Evolutionary conservation across 2,888 invertebrate species (phyloP).

Genomic region (Vandiemenella viatica): DNA sequence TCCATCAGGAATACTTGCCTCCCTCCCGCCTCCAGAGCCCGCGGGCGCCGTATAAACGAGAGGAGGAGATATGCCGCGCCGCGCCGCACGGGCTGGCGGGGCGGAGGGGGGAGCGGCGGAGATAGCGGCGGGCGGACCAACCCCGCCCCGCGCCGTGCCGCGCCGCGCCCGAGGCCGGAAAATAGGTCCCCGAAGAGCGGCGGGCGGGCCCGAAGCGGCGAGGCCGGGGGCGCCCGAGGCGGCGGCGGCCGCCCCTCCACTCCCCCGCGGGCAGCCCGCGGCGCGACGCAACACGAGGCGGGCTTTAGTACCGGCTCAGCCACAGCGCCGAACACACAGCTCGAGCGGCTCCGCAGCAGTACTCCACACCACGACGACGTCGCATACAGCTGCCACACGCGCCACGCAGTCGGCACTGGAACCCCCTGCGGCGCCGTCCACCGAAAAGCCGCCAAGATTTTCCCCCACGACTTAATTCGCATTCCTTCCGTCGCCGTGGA

Average conservation of each 20-base stretch:
- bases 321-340: neutral
- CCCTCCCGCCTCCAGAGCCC: too few species aligned
- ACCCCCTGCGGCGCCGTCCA: neutral
- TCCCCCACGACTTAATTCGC: constrained; percentile 24
- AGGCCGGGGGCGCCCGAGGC: neutral
- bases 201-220: neutral
- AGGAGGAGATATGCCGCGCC: neutral
- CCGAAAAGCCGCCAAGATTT: constrained; percentile 21
- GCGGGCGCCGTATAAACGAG: too few species aligned
- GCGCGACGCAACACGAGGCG: neutral
- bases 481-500: constrained; percentile 24
- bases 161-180: neutral
- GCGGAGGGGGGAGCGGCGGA: neutral
- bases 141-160: neutral
- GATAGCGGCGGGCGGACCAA: neutral
- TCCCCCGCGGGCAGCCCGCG: neutral
- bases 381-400: neutral
- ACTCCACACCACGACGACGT: neutral
- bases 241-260: neutral
- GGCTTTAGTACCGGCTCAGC: neutral
- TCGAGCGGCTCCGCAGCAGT: neutral
- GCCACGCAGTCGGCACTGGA: neutral
- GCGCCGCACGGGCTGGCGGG: neutral
- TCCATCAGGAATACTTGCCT: too few species aligned
- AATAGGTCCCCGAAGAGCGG: neutral